A percentile compares a stretch with the other conserved stretches of the same genome.
phyloP scores from a whole-genome alignment of 2,888 invertebrate species.

The Auanema sp. region DNA sequence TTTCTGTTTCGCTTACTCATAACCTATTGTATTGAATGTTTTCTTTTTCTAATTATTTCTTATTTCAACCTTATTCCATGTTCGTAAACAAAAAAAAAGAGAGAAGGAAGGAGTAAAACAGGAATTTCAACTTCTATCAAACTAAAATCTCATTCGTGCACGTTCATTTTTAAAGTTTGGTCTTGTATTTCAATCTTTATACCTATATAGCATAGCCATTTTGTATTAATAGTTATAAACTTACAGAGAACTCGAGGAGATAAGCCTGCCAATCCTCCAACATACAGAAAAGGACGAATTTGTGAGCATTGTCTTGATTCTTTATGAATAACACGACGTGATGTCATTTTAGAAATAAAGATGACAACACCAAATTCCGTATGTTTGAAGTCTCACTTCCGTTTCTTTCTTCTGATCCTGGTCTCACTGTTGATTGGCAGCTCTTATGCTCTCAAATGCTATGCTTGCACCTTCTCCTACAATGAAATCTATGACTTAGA shows the following conservation, averaged over 20 bases:
- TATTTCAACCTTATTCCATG: neutral
- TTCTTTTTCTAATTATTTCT: neutral
- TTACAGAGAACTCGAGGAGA: slow-evolving; percentile 46
- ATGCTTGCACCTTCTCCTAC: slow-evolving; percentile 57
- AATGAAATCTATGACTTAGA: slow-evolving; percentile 59
- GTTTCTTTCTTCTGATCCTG: slow-evolving; percentile 8
- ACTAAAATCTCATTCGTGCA: slow-evolving; percentile 6
- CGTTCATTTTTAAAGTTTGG: slow-evolving; percentile 17
- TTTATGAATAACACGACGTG: slow-evolving; percentile 44
- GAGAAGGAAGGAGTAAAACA: neutral
- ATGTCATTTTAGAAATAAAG: slow-evolving; percentile 32
- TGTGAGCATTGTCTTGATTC: slow-evolving; percentile 44
- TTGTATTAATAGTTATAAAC: slow-evolving; percentile 16
- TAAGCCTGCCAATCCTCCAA: slow-evolving; percentile 43
- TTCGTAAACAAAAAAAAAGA: neutral
- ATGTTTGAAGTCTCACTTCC: neutral
- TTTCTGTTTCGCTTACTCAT: neutral
- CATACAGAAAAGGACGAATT: slow-evolving; percentile 48
- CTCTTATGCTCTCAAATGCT: slow-evolving; percentile 43
- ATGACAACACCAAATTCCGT: neutral
- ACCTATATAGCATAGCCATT: neutral
- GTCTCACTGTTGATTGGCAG: slow-evolving; percentile 5
- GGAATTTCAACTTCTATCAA: neutral
- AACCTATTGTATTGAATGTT: neutral
- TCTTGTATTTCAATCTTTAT: too few species aligned